A percentile compares a stretch with the other conserved stretches of the same genome.
phyloP scores from a whole-genome alignment of 2,113 vertebrate species.

The Petroica traversi region DNA sequence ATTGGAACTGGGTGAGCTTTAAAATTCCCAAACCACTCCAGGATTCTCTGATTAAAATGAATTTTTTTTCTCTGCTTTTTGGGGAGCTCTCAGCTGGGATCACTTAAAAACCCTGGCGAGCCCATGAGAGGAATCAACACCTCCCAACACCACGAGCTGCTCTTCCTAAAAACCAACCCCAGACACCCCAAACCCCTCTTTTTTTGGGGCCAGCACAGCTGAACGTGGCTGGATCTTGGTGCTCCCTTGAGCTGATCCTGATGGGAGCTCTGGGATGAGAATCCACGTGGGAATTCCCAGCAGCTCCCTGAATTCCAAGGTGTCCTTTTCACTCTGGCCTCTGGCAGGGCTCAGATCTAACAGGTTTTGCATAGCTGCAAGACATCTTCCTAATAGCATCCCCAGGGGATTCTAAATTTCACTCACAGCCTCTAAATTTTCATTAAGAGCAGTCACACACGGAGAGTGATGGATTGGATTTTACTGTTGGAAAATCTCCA shows the following conservation, averaged over 20 bases:
- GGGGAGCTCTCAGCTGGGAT: not conserved
- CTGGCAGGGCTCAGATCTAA: conserved; percentile 21
- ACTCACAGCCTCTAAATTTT: conserved; percentile 72
- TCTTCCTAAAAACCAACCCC: not conserved
- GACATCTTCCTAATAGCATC: conserved; percentile 61
- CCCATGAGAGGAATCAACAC: accelerated
- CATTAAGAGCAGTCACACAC: conserved; percentile 69
- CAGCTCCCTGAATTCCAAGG: too few relatives aligned
- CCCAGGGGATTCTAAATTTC: conserved; percentile 70
- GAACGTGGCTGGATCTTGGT: accelerated
- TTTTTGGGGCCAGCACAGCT: not conserved
- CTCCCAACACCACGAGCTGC: not conserved
- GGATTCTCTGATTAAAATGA: not conserved
- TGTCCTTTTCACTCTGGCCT: not conserved
- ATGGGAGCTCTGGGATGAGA: too few relatives aligned
- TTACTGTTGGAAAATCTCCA: conserved; percentile 76
- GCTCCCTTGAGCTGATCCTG: not conserved
- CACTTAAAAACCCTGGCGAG: not conserved
- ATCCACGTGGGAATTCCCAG: too few relatives aligned
- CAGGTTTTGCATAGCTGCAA: conserved; percentile 47
- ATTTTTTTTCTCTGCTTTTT: not conserved
- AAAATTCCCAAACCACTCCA: not conserved
- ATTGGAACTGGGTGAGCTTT: not conserved
- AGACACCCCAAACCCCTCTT: not conserved
- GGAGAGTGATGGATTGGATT: conserved; percentile 74